These are phyloP conservation scores for Marcusenius ussheri DNA, from an alignment of 2,113 vertebrate genomes.

Conservation along the genomic window DNA sequence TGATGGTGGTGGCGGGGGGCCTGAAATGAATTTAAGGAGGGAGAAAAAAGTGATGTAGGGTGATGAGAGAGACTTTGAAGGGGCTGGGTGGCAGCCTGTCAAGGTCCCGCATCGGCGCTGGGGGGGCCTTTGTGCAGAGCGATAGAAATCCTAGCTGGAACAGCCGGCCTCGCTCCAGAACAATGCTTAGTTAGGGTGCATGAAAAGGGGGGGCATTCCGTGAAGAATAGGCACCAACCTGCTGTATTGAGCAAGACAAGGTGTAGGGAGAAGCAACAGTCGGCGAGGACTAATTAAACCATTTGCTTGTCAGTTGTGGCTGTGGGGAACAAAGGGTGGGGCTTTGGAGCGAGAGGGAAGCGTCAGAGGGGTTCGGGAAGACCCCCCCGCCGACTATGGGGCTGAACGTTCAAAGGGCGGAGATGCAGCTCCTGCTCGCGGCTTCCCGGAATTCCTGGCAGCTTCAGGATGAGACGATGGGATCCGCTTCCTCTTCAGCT, in stretches of 20 bases:
- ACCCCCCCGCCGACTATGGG: not conserved
- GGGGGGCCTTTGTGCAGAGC: slow-evolving; percentile 31
- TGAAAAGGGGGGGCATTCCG: slow-evolving; percentile 42
- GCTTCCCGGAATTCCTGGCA: not conserved
- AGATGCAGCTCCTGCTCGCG: not conserved
- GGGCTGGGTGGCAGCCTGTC: slow-evolving; percentile 35
- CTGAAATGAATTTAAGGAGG: slow-evolving; percentile 30
- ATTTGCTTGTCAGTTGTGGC: slow-evolving; percentile 34
- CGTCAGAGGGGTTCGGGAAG: not conserved
- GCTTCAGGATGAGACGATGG: not conserved
- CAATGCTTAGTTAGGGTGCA: slow-evolving; percentile 39
- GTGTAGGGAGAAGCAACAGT: slow-evolving; percentile 36
- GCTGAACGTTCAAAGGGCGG: not conserved
- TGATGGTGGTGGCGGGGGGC: not conserved
- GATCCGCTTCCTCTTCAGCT: not conserved
- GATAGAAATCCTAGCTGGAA: slow-evolving; percentile 27
- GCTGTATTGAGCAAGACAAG: slow-evolving; percentile 34
- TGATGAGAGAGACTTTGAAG: slow-evolving; percentile 43
- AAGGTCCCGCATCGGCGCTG: slow-evolving; percentile 29
- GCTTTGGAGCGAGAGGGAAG: slow-evolving; percentile 23
- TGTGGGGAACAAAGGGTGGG: slow-evolving; percentile 31
- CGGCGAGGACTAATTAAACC: slow-evolving; percentile 44
- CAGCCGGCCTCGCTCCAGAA: slow-evolving; percentile 35
- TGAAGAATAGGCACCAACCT: slow-evolving; percentile 33
- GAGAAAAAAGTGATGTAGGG: slow-evolving; percentile 32